Percentiles rank a stretch among this genome's conserved stretches.
phyloP scores from a whole-genome alignment of 1,140 invertebrate genomes.

The Manduca sexta region DNA sequence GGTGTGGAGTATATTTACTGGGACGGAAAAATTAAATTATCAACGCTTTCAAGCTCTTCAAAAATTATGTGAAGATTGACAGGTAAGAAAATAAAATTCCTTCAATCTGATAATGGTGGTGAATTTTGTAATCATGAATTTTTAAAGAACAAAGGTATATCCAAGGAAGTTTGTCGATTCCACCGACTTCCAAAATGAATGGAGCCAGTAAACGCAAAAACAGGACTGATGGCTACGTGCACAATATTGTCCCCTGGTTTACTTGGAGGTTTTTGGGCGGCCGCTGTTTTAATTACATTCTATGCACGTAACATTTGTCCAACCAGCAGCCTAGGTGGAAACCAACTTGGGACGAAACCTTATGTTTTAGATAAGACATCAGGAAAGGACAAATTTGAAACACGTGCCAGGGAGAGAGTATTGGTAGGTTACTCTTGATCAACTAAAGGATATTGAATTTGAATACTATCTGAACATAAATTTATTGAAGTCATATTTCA shows the following conservation, averaged over 20 bases:
- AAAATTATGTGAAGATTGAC: slow-evolving; percentile 19
- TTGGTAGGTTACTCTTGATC: too few species aligned
- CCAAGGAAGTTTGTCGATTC: slow-evolving; percentile 11
- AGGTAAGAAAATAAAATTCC: slow-evolving; percentile 16
- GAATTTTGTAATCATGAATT: slow-evolving; percentile 23
- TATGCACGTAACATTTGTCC: slow-evolving; percentile 7
- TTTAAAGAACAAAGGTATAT: slow-evolving; percentile 16
- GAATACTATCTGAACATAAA: too few species aligned
- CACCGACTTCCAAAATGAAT: slow-evolving; percentile 17
- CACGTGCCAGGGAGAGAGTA: slow-evolving; percentile 14
- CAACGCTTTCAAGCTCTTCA: slow-evolving; percentile 18
- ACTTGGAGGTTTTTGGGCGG: neutral
- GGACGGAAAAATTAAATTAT: slow-evolving; percentile 18
- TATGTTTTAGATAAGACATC: slow-evolving; percentile 14
- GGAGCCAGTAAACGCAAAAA: slow-evolving; percentile 15
- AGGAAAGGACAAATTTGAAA: slow-evolving; percentile 14
- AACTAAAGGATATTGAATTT: too few species aligned
- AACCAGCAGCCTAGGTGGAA: slow-evolving; percentile 12
- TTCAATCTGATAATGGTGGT: slow-evolving; percentile 22
- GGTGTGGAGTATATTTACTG: slow-evolving; percentile 23
- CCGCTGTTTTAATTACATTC: slow-evolving; percentile 5
- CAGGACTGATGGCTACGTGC: slow-evolving; percentile 18
- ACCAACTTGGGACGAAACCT: slow-evolving; percentile 17
- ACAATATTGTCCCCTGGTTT: slow-evolving; percentile 16
- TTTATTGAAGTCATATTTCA: too few species aligned